Base-by-base conservation (phyloP, 2,797 vertebrate genomes). In the Lemur catta region DNA sequence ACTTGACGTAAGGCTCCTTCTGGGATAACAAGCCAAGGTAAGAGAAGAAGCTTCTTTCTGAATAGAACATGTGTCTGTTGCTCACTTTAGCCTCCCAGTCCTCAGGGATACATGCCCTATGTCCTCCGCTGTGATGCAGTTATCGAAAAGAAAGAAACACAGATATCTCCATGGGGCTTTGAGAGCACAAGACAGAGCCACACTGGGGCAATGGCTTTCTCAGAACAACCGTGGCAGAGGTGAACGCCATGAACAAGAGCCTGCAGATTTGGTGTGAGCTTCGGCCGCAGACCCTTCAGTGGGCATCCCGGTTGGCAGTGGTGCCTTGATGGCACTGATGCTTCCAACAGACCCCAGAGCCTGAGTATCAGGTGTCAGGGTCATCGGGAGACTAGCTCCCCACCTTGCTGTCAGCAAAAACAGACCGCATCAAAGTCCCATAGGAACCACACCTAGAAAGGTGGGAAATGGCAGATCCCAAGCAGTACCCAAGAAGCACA, bases 181-280 rank as follows among this genome's bases (percentile, higher is more conserved):
- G 72, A 93, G 90, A 89, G 4, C 84, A 89, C 30, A 92, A 55
- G 84, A 52, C 26, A 50, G 55, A 13, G 20, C 65, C 86, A 10
- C n/a, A 71, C 57, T 93, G 95, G 43, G 61, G 81, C n/a, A 94
- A 94, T 90, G 57, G 52, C 61, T 97, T 90, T 93, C 92, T 75
- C 94, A 94, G 87, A 96, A 93, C 84, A 93, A 80, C 78, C 18
- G 57, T 93, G 86, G 94, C 90, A 52, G 93, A 88, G 69, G 75
- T 97, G 93, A 95, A 48, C 0, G 0, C 88, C 92, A 94, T 92
- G 89, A 96, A 93, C 69, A 75, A 96, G 97, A 97, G 79, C 90
- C 95, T 65, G 94, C 0, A 10, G 89, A 96, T 69, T 41, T 22
- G 6, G 43, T n/a, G 4, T 15, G 38, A 92, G 22, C 15, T 43